Evolutionary conservation across 2,797 vertebrate species (phyloP).

Genomic region (Galago senegalensis): DNA sequence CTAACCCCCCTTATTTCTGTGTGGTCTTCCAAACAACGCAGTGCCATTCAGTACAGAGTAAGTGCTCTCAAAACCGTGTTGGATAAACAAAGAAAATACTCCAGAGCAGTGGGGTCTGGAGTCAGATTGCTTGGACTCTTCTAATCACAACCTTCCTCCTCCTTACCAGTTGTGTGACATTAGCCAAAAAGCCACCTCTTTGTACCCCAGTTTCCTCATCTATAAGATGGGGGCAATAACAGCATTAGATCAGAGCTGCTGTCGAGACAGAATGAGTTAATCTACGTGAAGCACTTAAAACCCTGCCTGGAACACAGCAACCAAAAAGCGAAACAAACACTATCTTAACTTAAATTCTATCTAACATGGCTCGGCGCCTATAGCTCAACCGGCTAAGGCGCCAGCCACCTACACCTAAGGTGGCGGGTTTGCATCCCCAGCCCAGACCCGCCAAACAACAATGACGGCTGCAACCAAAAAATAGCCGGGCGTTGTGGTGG

Average conservation of each 20-base stretch:
- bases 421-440: too few relatives aligned
- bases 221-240: background rate
- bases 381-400: too few relatives aligned
- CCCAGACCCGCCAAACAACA: too few relatives aligned
- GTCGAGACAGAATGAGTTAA: background rate
- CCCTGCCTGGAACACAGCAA: background rate
- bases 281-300: background rate
- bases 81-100: accelerated
- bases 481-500: too few relatives aligned
- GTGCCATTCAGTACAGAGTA: accelerated
- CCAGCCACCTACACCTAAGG: too few relatives aligned
- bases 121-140: background rate
- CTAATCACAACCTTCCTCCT: background rate
- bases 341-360: background rate
- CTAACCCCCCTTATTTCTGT: background rate
- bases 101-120: accelerated
- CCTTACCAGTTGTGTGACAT: too few relatives aligned
- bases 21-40: background rate
- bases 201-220: background rate
- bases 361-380: background rate
- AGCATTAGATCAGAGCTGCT: background rate
- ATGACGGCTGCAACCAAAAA: too few relatives aligned
- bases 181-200: background rate
- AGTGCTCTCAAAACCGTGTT: background rate
- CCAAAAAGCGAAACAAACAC: background rate